phyloP scores from a whole-genome alignment of 64 coral and sea anemone genomes.

The Montipora foliosa region DNA sequence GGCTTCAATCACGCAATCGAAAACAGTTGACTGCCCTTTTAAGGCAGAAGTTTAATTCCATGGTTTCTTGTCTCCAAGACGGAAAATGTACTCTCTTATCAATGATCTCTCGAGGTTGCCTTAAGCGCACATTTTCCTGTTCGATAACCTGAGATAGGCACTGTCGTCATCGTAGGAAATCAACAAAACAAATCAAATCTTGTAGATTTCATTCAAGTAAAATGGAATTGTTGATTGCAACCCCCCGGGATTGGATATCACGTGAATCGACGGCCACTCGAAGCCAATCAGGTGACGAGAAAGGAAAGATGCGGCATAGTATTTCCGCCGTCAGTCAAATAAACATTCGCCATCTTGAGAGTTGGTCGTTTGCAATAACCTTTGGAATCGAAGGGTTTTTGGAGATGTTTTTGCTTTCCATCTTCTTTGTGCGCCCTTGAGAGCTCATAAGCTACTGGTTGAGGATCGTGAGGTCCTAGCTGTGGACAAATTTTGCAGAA shows the following conservation, averaged over 20 bases:
- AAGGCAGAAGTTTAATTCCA: neutral
- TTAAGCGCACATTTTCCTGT: neutral
- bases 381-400: constrained; percentile 35
- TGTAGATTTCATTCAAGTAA: neutral
- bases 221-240: neutral
- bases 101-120: neutral
- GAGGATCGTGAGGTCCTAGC: neutral
- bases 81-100: constrained; percentile 17
- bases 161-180: neutral
- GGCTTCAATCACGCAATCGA: neutral
- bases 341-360: constrained; percentile 51
- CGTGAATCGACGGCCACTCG: constrained; percentile 15
- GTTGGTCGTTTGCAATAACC: neutral
- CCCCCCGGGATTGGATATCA: constrained; percentile 1
- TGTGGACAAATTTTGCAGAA: constrained; percentile 6
- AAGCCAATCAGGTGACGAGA: constrained; percentile 25
- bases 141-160: neutral
- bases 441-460: neutral
- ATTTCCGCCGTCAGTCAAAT: constrained; percentile 6
- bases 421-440: neutral
- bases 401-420: constrained; percentile 6
- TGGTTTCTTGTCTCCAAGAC: neutral
- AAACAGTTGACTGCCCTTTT: neutral
- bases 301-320: neutral
- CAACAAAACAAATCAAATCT: constrained; percentile 2